Base-by-base conservation (phyloP, 2,888 invertebrate species). In the Acronicta leporina region DNA sequence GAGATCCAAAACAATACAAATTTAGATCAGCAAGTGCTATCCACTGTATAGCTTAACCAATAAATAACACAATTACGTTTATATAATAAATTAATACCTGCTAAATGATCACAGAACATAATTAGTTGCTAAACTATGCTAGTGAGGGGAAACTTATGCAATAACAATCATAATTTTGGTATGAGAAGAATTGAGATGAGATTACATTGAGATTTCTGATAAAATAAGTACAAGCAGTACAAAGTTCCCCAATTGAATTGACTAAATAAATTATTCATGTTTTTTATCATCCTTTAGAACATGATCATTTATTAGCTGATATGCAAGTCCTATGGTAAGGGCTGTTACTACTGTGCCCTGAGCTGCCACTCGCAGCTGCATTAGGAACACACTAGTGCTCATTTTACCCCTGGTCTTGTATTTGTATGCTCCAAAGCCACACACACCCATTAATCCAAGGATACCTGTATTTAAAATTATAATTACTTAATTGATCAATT, bases 301-400 rank as follows among this genome's bases (percentile, higher is more conserved):
- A 81, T 90, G 90, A 47, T 96, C 95, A 53, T 94, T 95, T 5
- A 95, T 91, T 95, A 98, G 95, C n/a, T 95, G 94, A 80, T 96
- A 97, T 0, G 94, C 94, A 56, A 98, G 91, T 44, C 98, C 98
- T 50, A 96, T 66, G 0, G 97, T 96, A 53, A 98, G 94, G 6
- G 96, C 96, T 7, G 96, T 96, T 8, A 98, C 97, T 0, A 97
- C 97, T 5, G 97, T 96, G 25, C 97, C 97, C 87, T 98, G 98
- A 0, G 98, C 98, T 0, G 96, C 96, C 8, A 98, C 98, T 90
- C 98, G 95, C 15, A 98, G 95, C 80, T 98, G 97, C 96, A 98
- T 97, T 73, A 96, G 95, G 90, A 96, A 98, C 1, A 98, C 96
- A 73, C 98, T 97, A 2, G 97, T 96, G 77, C 97, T 97, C 96